phyloP scores from a whole-genome alignment of 2,888 invertebrate genomes.

The Pyralis farinalis region DNA sequence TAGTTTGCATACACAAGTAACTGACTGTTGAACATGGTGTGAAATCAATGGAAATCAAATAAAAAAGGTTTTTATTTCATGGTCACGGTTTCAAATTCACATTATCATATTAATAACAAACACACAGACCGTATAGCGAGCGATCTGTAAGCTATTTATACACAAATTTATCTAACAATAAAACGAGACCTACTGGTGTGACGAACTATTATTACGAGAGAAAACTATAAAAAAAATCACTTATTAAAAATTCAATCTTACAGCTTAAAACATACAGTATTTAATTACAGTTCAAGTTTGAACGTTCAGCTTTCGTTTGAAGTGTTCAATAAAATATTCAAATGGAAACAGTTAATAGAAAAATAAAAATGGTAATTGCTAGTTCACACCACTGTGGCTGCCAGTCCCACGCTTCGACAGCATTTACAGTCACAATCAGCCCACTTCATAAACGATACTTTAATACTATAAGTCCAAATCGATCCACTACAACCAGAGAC shows the following conservation, averaged over 20 bases:
- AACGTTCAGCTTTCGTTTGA: conserved; percentile 18
- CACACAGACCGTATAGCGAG: conserved; percentile 18
- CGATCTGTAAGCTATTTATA: conserved; percentile 15
- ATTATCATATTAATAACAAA: conserved; percentile 48
- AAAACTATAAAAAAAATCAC: neutral
- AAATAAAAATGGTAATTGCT: conserved; percentile 59
- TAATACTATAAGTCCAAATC: neutral
- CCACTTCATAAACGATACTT: conserved; percentile 7
- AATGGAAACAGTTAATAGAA: conserved; percentile 43
- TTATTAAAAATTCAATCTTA: conserved; percentile 26
- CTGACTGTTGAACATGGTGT: neutral
- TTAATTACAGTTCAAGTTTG: conserved; percentile 11
- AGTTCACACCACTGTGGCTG: conserved; percentile 58
- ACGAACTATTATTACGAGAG: conserved; percentile 16
- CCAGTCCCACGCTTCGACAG: conserved; percentile 51
- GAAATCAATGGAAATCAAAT: conserved; percentile 6
- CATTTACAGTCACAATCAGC: neutral
- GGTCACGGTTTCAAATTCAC: conserved; percentile 34
- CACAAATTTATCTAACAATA: conserved; percentile 42
- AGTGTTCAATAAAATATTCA: conserved; percentile 56
- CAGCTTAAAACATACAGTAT: neutral
- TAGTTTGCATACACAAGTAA: no score
- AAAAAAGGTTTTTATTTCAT: conserved; percentile 34
- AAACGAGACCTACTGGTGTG: conserved; percentile 46
- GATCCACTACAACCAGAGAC: neutral